Evolutionary conservation across 2,888 invertebrate genomes (phyloP).

Genomic region (Dasypogon diadema): DNA sequence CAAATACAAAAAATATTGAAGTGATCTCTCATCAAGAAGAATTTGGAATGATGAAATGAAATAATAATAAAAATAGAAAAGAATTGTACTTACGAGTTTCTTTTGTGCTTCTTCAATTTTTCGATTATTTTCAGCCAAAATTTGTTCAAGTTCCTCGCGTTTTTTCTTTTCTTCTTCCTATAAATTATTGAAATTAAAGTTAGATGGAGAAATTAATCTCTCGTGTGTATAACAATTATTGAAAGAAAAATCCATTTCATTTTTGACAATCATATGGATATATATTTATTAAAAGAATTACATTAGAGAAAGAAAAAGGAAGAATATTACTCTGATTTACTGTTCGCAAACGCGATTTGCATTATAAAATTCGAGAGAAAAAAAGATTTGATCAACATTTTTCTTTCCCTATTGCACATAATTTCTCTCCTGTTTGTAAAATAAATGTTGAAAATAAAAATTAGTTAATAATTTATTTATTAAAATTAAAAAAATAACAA

Average conservation of each 20-base stretch:
- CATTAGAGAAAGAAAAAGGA: constrained; percentile 48
- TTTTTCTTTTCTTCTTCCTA: constrained; percentile 98
- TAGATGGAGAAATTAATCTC: background rate
- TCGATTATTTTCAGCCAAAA: constrained; percentile 97
- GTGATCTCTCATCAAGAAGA: too few species aligned
- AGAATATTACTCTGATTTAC: constrained; percentile 21
- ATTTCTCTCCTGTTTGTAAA: constrained; percentile 40
- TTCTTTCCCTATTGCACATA: constrained; percentile 12
- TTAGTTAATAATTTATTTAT: constrained; percentile 41
- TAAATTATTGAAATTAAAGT: constrained; percentile 68
- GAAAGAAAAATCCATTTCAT: constrained; percentile 44
- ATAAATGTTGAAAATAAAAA: constrained; percentile 48
- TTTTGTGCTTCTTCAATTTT: constrained; percentile 98
- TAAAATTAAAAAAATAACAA: constrained; percentile 48
- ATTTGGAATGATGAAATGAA: too few species aligned
- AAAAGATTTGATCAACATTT: constrained; percentile 24
- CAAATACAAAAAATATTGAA: too few species aligned
- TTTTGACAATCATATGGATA: constrained; percentile 35
- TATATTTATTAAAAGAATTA: constrained; percentile 31
- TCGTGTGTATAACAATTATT: constrained; percentile 16
- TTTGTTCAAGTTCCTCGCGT: constrained; percentile 94
- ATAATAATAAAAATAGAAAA: constrained; percentile 66
- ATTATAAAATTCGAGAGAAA: background rate
- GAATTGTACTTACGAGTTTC: constrained; percentile 82
- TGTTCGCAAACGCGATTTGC: background rate